Conservation (phyloP, 2,797 vertebrate species). For the Botia almorhae region DNA sequence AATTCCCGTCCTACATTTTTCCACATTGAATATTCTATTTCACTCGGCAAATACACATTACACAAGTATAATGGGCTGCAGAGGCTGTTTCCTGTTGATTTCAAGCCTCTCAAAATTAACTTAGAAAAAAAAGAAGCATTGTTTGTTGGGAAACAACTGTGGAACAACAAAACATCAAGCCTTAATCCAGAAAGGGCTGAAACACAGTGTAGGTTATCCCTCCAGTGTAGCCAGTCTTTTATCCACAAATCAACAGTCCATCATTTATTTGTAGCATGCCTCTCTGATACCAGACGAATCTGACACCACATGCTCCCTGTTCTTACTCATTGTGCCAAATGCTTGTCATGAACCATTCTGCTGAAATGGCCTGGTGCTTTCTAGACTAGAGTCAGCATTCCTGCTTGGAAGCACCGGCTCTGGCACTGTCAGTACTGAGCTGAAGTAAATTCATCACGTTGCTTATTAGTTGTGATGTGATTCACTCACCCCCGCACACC, state of each 20-base stretch:
- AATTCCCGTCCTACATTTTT: not conserved
- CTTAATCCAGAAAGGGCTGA: not conserved
- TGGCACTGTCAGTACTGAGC: constrained; percentile 32
- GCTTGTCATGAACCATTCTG: constrained; percentile 24
- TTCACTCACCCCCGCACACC: not conserved
- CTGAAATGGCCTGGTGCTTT: constrained; percentile 11
- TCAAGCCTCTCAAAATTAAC: not conserved
- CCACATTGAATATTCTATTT: not conserved
- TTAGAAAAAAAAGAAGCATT: not conserved
- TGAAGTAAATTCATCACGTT: constrained; percentile 9
- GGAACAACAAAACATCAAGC: not conserved
- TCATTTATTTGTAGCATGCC: not conserved
- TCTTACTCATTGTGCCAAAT: not conserved
- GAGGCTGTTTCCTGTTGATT: not conserved
- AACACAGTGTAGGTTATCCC: not conserved
- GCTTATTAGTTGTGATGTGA: constrained; percentile 8
- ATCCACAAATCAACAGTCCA: too few relatives aligned
- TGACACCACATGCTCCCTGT: not conserved
- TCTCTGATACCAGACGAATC: not conserved
- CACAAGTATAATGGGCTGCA: not conserved
- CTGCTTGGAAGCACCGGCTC: constrained; percentile 7
- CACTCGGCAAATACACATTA: not conserved
- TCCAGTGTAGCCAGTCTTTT: not conserved
- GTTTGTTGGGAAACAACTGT: not conserved
- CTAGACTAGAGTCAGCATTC: constrained; percentile 37